Evolutionary conservation across 2,797 vertebrate genomes (phyloP), one percentile per base, ranked within the genome.

Genomic region (Melanotaenia trifasciata): DNA sequence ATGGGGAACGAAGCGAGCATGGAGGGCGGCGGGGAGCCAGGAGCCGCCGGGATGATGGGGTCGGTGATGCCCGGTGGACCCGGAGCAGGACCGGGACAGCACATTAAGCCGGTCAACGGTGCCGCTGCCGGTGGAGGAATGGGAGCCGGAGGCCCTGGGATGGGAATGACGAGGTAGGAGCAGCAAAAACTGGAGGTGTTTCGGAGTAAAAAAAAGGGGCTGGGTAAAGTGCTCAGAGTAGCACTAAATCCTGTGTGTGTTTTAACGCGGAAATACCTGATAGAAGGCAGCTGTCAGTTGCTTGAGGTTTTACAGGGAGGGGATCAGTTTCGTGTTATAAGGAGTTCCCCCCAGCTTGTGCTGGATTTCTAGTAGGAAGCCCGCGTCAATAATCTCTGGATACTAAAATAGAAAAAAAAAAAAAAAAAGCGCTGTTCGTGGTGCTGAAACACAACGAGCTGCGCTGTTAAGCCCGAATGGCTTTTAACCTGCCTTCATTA

Each of bases 1-100:
- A 96, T 96, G 95, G 95, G 95, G 83, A 96, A 96, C 89, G 95
- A 96, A 89, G 94, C 92, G 85, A 96, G 95, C 91, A 90, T 95
- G 87, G 94, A 96, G 91, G 94, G 93, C 78, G 93, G 91, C 79
- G 94, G 94, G 22, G 94, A 95, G 51, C 90, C 92, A 38, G 92
- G 89, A 79, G 72, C 91, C 56, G 78, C 87, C 70, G 92, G 86
- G 87, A 85, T 90, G 91, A 87, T 93, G 87, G 92, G 92, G 50
- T 84, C 92, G 70, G 81, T 71, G 70, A 86, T 92, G 86, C 75
- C 93, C 63, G 94, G 89, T 62, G 92, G 90, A 87, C 79, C 91
- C 51, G 84, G 90, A 74, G 67, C 90, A 77, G 92, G 92, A 88
- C 79, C 90, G 61, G 94, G 93, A 80, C 94, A 93, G 84, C 93